These are phyloP conservation scores for Metellina segmentata DNA, from an alignment of 2,888 invertebrate species.

Conservation along the genomic window DNA sequence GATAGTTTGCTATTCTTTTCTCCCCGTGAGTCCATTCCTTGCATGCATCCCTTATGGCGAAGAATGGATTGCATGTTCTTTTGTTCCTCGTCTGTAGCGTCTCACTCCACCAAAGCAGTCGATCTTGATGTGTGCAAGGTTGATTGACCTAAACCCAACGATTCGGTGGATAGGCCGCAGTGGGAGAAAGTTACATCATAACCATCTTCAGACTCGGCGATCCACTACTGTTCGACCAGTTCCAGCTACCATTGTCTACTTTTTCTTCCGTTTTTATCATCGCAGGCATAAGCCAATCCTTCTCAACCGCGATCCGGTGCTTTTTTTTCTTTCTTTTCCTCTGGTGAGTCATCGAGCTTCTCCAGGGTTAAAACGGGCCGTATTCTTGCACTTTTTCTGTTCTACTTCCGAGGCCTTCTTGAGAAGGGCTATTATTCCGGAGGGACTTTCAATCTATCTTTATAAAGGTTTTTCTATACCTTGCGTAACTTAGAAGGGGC, in stretches of 20 bases:
- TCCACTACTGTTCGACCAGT: slow-evolving; percentile 60
- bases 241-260: slow-evolving; percentile 58
- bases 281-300: neutral
- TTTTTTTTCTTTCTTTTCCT: neutral
- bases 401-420: neutral
- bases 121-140: slow-evolving; percentile 38
- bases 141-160: slow-evolving; percentile 53
- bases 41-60: too few species aligned
- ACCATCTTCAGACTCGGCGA: slow-evolving; percentile 20
- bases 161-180: slow-evolving; percentile 25
- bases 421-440: neutral
- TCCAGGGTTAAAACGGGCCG: slow-evolving; percentile 13
- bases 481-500: neutral
- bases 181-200: slow-evolving; percentile 49
- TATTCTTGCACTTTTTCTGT: neutral
- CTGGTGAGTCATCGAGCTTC: slow-evolving; percentile 41
- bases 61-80: neutral
- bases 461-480: neutral
- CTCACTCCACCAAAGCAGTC: slow-evolving; percentile 12
- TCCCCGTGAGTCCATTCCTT: too few species aligned
- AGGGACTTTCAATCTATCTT: neutral
- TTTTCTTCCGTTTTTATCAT: neutral
- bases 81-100: neutral
- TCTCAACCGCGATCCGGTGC: slow-evolving; percentile 31
- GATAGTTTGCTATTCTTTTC: too few species aligned